Conservation (phyloP, 1,140 invertebrate species). For the Potamilus streckersoni region DNA sequence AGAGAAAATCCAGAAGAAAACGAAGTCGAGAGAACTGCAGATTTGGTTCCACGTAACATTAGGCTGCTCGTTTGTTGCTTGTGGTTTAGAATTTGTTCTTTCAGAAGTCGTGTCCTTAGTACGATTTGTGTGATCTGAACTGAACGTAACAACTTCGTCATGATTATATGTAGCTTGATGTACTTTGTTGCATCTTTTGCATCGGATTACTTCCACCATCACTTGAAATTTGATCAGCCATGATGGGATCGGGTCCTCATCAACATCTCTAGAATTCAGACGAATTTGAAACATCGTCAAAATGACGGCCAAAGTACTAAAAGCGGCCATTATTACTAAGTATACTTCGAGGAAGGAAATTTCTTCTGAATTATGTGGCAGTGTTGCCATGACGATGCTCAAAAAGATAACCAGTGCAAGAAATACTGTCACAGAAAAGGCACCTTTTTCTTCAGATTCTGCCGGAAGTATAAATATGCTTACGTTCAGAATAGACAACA, state of each 20-base stretch:
- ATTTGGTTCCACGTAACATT: too few species aligned
- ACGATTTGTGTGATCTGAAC: too few species aligned
- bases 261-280: slow-evolving; percentile 11
- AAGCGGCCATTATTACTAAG: slow-evolving; percentile 20
- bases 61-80: too few species aligned
- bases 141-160: too few species aligned
- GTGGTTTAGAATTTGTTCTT: too few species aligned
- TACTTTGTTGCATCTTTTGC: too few species aligned
- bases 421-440: slow-evolving; percentile 32
- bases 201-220: too few species aligned
- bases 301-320: slow-evolving; percentile 22
- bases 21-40: too few species aligned
- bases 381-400: slow-evolving; percentile 25
- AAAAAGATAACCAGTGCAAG: slow-evolving; percentile 36
- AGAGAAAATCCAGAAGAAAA: too few species aligned
- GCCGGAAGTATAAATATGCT: slow-evolving; percentile 36
- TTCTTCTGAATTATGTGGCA: slow-evolving; percentile 28
- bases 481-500: slow-evolving; percentile 26
- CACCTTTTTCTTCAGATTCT: slow-evolving; percentile 32
- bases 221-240: slow-evolving; percentile 2
- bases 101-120: too few species aligned
- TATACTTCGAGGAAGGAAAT: slow-evolving; percentile 23
- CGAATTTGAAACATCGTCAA: slow-evolving; percentile 19
- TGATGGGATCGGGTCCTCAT: background rate
- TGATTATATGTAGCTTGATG: too few species aligned